Conservation (phyloP, 2,113 vertebrate species). For the Symphodus melops region DNA sequence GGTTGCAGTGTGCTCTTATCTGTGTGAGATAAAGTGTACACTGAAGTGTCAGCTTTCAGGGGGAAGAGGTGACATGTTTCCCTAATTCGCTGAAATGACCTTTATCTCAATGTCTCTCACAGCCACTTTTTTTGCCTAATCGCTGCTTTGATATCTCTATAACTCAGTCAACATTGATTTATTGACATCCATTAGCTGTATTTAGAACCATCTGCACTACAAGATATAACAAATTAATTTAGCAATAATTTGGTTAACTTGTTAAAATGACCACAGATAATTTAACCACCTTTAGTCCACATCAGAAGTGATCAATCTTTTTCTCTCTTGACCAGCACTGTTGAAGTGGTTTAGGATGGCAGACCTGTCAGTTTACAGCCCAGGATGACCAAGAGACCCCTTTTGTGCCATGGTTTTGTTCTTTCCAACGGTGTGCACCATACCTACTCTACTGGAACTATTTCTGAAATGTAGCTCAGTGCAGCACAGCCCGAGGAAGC, state of each 20-base stretch:
- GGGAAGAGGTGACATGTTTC: neutral
- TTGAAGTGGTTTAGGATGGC: neutral
- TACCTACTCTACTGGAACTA: no score
- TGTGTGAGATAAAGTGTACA: neutral
- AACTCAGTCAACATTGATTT: conserved; percentile 1
- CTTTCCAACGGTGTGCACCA: no score
- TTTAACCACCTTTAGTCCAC: neutral
- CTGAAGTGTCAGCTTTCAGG: neutral
- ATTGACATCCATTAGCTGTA: neutral
- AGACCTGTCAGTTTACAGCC: neutral
- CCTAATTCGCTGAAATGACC: neutral
- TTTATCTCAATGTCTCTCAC: neutral
- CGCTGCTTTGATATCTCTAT: neutral
- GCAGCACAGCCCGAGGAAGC: no score
- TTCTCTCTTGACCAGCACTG: neutral
- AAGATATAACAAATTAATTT: neutral
- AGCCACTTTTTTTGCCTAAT: neutral
- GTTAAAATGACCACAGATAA: neutral
- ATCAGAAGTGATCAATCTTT: conserved; percentile 7
- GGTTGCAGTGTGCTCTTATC: neutral
- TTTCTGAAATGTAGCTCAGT: no score
- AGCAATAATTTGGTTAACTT: neutral
- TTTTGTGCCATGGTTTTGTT: no score
- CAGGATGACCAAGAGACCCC: neutral
- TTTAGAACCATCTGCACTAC: neutral